Evolutionary conservation across 2,797 vertebrate genomes (phyloP).

Genomic region (Danio albolineatus): DNA sequence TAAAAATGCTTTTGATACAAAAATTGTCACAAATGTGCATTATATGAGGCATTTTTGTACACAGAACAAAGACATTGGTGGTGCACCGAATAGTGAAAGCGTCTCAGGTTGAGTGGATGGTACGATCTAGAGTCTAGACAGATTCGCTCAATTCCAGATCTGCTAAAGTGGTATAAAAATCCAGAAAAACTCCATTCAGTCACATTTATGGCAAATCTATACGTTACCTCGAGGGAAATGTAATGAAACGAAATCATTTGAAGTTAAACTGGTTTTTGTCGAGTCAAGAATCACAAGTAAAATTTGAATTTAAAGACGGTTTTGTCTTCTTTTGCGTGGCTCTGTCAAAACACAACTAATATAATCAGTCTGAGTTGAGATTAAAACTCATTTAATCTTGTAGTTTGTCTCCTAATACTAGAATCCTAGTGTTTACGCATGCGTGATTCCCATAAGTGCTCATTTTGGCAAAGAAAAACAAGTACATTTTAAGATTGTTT

Average conservation of each 20-base stretch:
- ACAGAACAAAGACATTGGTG: constrained; percentile 61
- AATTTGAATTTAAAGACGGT: background rate
- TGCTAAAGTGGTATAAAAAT: constrained; percentile 19
- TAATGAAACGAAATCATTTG: constrained; percentile 5
- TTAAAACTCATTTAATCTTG: background rate
- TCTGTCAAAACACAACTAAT: background rate
- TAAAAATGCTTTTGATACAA: constrained; percentile 84
- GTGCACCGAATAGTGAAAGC: constrained; percentile 31
- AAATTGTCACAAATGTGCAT: constrained; percentile 77
- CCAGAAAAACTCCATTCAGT: constrained; percentile 40
- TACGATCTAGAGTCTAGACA: background rate
- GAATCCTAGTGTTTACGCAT: background rate
- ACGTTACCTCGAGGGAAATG: background rate
- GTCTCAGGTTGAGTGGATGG: constrained; percentile 16
- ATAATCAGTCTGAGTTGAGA: constrained; percentile 1
- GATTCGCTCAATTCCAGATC: constrained; percentile 23
- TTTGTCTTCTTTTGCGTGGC: background rate
- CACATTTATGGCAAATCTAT: constrained; percentile 8
- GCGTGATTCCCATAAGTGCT: constrained; percentile 52
- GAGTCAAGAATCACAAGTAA: background rate
- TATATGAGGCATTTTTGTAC: constrained; percentile 76
- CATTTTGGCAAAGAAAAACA: constrained; percentile 23
- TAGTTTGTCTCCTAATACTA: constrained; percentile 8
- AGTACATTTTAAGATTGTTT: constrained; percentile 13
- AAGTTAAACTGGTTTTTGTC: background rate